A percentile compares a stretch with the other conserved stretches of the same genome.
phyloP scores from a whole-genome alignment of 1,140 invertebrate species.

The Magallana ariakensis region DNA sequence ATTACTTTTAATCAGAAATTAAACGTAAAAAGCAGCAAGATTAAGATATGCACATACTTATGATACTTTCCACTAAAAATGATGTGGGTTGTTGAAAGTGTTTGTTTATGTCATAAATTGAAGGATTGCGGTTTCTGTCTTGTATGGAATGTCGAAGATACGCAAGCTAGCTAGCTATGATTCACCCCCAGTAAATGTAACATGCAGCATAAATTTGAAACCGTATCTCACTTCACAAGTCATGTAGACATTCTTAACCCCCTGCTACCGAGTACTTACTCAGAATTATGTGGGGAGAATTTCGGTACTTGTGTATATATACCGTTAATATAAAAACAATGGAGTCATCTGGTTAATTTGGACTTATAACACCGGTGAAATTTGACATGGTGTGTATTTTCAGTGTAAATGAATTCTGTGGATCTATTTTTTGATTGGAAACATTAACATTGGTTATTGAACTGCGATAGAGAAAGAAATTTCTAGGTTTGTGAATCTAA shows the following conservation, averaged over 20 bases:
- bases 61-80: background rate
- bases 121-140: background rate
- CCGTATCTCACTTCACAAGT: background rate
- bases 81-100: conserved; percentile 10
- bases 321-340: too few species aligned
- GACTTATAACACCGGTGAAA: too few species aligned
- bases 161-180: background rate
- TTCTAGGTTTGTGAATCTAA: too few species aligned
- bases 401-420: too few species aligned
- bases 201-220: conserved; percentile 16
- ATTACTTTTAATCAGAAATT: background rate
- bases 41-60: background rate
- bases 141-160: conserved; percentile 20
- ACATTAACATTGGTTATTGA: too few species aligned
- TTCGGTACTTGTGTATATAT: too few species aligned
- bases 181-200: conserved; percentile 10
- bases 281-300: background rate
- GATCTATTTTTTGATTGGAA: too few species aligned
- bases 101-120: background rate
- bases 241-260: background rate
- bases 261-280: background rate
- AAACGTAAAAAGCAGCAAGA: too few species aligned
- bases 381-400: too few species aligned
- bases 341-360: too few species aligned
- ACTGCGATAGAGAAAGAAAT: too few species aligned